Percentiles rank a stretch among this genome's conserved stretches.
These are phyloP conservation scores for Azemiops feae DNA, from an alignment of 2,113 vertebrate genomes.

Conservation along the genomic window DNA sequence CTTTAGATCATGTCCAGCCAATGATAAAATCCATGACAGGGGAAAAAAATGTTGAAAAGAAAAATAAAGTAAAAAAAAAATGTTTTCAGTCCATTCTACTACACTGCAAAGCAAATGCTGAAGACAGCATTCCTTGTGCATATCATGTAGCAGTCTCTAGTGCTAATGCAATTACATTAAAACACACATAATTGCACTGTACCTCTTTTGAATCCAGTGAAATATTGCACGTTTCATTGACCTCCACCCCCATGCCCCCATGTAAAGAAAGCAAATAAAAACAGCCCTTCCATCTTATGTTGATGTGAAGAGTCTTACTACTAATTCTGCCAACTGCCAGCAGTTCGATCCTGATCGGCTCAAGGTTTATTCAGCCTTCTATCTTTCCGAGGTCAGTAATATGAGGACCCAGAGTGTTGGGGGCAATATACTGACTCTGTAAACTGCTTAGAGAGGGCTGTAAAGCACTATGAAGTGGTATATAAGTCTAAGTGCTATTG, in stretches of 20 bases:
- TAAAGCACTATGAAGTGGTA: neutral
- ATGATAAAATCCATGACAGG: rapidly evolving
- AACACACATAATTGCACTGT: neutral
- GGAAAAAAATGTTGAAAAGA: constrained; percentile 33
- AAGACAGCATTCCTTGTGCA: neutral
- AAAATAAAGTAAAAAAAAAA: constrained; percentile 21
- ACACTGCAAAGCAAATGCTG: neutral
- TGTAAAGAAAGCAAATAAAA: neutral
- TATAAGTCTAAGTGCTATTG: neutral
- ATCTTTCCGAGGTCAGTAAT: neutral
- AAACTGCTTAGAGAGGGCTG: neutral
- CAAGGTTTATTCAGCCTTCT: neutral
- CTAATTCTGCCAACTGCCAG: neutral
- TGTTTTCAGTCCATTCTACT: neutral
- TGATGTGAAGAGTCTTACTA: neutral
- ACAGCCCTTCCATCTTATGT: neutral
- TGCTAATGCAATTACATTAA: neutral
- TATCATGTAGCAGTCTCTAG: neutral
- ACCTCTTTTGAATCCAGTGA: neutral
- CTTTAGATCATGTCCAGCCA: neutral
- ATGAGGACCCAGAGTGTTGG: neutral
- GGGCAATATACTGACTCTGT: neutral
- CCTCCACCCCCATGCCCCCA: neutral
- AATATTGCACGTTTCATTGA: neutral
- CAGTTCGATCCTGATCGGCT: neutral